Conservation (phyloP, 2,797 vertebrate species). For the Xiphorhynchus erythropygius region DNA sequence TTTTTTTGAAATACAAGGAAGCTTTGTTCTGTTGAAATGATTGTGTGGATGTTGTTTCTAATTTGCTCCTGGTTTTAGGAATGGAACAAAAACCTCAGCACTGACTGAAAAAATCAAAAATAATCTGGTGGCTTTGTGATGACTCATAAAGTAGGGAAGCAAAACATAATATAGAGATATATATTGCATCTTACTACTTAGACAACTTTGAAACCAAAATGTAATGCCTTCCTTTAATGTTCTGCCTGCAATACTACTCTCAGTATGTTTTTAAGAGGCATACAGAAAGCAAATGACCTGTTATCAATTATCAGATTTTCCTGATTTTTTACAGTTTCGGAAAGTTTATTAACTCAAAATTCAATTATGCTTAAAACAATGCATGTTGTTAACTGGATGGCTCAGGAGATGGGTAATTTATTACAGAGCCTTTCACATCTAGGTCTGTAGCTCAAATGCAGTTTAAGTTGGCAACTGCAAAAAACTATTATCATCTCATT, state of each 20-base stretch:
- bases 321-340: background rate
- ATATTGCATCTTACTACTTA: background rate
- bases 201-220: background rate
- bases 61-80: background rate
- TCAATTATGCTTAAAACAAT: background rate
- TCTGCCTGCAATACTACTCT: background rate
- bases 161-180: background rate
- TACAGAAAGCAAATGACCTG: background rate
- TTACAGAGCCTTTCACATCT: constrained; percentile 63
- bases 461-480: background rate
- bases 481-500: background rate
- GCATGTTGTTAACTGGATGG: constrained; percentile 49
- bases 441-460: background rate
- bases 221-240: background rate
- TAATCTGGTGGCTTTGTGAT: background rate
- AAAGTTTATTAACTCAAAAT: background rate
- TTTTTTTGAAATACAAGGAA: background rate
- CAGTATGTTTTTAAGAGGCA: background rate
- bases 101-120: background rate
- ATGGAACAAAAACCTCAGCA: background rate
- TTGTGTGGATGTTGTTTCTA: background rate
- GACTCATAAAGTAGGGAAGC: background rate
- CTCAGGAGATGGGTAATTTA: constrained; percentile 63
- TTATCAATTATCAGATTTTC: background rate
- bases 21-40: background rate